Conservation (phyloP, 2,888 invertebrate species). For the Frankliniella fusca region DNA sequence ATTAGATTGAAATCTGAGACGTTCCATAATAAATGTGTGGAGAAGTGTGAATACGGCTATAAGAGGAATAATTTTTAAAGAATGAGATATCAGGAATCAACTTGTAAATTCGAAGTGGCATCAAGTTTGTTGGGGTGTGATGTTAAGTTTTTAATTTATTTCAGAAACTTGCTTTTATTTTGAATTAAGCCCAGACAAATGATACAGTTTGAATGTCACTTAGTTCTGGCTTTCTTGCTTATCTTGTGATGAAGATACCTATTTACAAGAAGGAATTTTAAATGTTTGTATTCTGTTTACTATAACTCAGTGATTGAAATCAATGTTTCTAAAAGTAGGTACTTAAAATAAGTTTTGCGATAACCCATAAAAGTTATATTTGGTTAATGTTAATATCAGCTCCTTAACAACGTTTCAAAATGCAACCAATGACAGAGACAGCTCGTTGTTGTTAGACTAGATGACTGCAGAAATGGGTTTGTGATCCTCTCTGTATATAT, state of each 20-base stretch:
- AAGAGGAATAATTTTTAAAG: neutral
- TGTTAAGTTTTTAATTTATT: too few relatives aligned
- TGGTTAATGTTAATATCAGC: neutral
- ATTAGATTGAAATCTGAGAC: neutral
- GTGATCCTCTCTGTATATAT: neutral
- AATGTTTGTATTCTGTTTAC: too few relatives aligned
- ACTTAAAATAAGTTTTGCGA: neutral
- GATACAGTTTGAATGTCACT: neutral
- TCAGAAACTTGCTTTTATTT: too few relatives aligned
- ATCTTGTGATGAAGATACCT: neutral
- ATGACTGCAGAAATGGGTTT: too few relatives aligned
- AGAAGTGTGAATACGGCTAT: neutral
- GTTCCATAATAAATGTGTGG: neutral
- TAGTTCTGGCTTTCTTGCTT: neutral
- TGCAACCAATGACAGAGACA: conserved; percentile 24
- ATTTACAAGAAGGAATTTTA: too few relatives aligned
- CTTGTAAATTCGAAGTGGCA: neutral
- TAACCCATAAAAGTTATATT: neutral
- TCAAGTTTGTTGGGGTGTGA: neutral
- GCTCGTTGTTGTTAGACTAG: neutral
- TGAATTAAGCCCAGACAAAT: neutral
- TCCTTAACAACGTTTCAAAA: neutral
- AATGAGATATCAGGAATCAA: neutral
- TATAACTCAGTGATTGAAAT: neutral
- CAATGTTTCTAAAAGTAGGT: neutral